A percentile compares a stretch with the other conserved stretches of the same genome.
These are phyloP conservation scores for Hyaena hyaena DNA, from an alignment of 2,113 vertebrate species.

Conservation along the genomic window DNA sequence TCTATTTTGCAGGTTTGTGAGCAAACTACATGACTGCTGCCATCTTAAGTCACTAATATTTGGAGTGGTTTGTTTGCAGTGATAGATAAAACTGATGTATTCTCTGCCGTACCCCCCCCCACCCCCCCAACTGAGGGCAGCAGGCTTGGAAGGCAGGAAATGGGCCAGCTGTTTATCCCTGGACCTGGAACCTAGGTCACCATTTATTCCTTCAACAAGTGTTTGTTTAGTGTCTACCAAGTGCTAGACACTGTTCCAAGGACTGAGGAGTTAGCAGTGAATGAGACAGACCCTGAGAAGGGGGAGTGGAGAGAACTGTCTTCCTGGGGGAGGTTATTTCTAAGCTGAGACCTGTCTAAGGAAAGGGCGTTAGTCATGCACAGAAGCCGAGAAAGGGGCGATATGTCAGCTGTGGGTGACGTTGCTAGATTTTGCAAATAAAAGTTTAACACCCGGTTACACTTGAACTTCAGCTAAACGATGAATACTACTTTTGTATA, in stretches of 20 bases:
- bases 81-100: not conserved
- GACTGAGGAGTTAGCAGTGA: not conserved
- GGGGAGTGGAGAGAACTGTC: not conserved
- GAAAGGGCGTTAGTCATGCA: not conserved
- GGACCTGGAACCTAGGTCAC: not conserved
- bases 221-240: not conserved
- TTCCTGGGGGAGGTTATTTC: not conserved
- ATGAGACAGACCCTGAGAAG: not conserved
- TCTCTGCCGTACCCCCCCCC: not conserved
- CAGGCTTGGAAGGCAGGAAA: not conserved
- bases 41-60: not conserved
- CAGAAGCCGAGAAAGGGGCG: not conserved
- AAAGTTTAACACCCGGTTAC: constrained; percentile 1
- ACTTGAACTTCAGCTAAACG: constrained; percentile 40
- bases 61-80: not conserved
- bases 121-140: not conserved
- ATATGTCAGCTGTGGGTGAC: not conserved
- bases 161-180: not conserved
- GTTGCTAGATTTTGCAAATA: constrained; percentile 16
- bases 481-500: not conserved
- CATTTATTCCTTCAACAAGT: not conserved
- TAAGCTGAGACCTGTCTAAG: constrained; percentile 17
- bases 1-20: not conserved
- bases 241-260: not conserved
- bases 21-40: not conserved